phyloP scores from a whole-genome alignment of 2,113 vertebrate species.

The Passer domesticus region DNA sequence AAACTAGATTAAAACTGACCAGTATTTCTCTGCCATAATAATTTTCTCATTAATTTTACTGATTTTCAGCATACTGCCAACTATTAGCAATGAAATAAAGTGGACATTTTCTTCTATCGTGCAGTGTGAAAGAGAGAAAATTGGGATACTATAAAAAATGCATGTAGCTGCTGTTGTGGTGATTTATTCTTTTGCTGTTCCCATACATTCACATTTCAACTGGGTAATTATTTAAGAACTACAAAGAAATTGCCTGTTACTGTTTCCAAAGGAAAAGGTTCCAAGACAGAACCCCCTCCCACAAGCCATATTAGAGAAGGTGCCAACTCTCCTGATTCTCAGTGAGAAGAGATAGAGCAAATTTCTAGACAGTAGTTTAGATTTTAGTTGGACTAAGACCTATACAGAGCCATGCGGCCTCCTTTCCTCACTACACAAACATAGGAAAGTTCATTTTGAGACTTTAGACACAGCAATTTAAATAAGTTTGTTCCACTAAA shows the following conservation, averaged over 20 bases:
- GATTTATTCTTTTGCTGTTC: conserved; percentile 3
- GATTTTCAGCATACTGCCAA: neutral
- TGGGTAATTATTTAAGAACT: conserved; percentile 7
- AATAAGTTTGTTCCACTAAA: neutral
- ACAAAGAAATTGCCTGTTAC: neutral
- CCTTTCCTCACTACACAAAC: neutral
- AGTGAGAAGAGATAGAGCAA: neutral
- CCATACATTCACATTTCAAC: neutral
- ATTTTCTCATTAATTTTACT: conserved; percentile 6
- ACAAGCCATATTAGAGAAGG: neutral
- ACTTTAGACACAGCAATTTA: neutral
- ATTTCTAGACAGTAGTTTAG: neutral
- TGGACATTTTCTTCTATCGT: neutral
- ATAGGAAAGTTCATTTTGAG: neutral
- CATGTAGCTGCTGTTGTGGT: neutral
- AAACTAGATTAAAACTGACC: neutral
- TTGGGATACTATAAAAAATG: neutral
- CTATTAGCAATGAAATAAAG: conserved; percentile 1
- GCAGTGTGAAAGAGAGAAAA: neutral
- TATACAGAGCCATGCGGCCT: neutral
- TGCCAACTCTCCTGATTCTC: neutral
- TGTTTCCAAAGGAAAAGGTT: neutral
- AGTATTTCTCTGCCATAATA: neutral
- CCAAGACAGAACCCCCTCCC: neutral
- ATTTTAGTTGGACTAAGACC: neutral